Conservation (phyloP, 2,888 invertebrate genomes). For the Trachelus stipa region DNA sequence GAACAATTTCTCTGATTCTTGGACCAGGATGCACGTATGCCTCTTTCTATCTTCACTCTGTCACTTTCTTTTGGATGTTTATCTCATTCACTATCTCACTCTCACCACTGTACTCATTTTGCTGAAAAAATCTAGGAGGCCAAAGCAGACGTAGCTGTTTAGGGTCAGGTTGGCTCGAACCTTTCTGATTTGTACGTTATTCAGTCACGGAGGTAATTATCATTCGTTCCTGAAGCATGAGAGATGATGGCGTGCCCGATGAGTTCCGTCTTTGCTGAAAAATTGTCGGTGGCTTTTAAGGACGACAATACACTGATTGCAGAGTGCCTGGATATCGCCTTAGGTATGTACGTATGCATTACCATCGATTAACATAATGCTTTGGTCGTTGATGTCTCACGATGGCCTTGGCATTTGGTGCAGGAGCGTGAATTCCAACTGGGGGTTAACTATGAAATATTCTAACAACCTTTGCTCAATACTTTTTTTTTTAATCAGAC, state of each 20-base stretch:
- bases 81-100: too few relatives aligned
- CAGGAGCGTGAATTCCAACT: too few relatives aligned
- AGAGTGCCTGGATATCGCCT: slow-evolving; percentile 66
- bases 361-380: slow-evolving; percentile 28
- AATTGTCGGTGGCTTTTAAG: slow-evolving; percentile 54
- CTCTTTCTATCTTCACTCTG: too few relatives aligned
- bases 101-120: background rate
- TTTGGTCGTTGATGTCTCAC: too few relatives aligned
- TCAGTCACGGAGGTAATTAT: slow-evolving; percentile 1
- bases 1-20: too few relatives aligned
- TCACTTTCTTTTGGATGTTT: too few relatives aligned
- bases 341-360: slow-evolving; percentile 62
- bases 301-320: slow-evolving; percentile 65
- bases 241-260: slow-evolving; percentile 35
- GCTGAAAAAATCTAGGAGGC: background rate
- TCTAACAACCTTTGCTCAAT: too few relatives aligned
- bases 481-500: too few relatives aligned
- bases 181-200: slow-evolving; percentile 1
- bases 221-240: background rate
- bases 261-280: slow-evolving; percentile 34
- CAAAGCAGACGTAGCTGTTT: slow-evolving; percentile 14
- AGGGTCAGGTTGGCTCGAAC: too few relatives aligned
- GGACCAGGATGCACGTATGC: too few relatives aligned
- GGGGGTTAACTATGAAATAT: too few relatives aligned
- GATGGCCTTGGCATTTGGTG: too few relatives aligned